A percentile compares a stretch with the other conserved stretches of the same genome.
phyloP scores from a whole-genome alignment of 2,888 invertebrate genomes.

The Strigamia crassipes region DNA sequence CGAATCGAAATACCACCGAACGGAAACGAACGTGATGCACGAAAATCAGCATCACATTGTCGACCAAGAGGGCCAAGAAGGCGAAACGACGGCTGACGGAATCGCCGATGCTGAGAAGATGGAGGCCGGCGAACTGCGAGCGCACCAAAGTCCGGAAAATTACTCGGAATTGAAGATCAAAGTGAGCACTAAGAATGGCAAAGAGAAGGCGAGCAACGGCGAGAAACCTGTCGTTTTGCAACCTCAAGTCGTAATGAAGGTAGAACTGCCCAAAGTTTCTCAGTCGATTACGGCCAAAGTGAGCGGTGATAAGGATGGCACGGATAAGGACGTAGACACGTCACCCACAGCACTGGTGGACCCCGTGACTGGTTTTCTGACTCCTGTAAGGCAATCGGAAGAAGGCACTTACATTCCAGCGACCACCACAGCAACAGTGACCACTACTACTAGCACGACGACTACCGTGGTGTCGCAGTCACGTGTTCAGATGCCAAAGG shows the following conservation, averaged over 20 bases:
- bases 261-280: slow-evolving; percentile 52
- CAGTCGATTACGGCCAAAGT: slow-evolving; percentile 17
- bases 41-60: slow-evolving; percentile 10
- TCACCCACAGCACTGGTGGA: slow-evolving; percentile 70
- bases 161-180: slow-evolving; percentile 17
- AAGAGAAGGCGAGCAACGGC: slow-evolving; percentile 22
- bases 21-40: neutral
- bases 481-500: neutral
- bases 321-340: slow-evolving; percentile 58
- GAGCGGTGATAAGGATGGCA: slow-evolving; percentile 49
- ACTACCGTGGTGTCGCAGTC: slow-evolving; percentile 30
- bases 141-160: slow-evolving; percentile 5
- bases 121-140: neutral
- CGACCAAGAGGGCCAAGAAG: neutral
- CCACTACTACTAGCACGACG: slow-evolving; percentile 37
- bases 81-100: neutral
- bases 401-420: slow-evolving; percentile 51
- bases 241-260: slow-evolving; percentile 52
- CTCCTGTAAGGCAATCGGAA: slow-evolving; percentile 64
- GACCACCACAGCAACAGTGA: slow-evolving; percentile 33
- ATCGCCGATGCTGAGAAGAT: neutral
- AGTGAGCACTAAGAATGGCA: slow-evolving; percentile 1
- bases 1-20: slow-evolving; percentile 41
- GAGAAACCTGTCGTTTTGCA: slow-evolving; percentile 47
- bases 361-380: slow-evolving; percentile 74